Conservation (phyloP, 2,888 invertebrate genomes). For the Pristionchus maxplancki region DNA sequence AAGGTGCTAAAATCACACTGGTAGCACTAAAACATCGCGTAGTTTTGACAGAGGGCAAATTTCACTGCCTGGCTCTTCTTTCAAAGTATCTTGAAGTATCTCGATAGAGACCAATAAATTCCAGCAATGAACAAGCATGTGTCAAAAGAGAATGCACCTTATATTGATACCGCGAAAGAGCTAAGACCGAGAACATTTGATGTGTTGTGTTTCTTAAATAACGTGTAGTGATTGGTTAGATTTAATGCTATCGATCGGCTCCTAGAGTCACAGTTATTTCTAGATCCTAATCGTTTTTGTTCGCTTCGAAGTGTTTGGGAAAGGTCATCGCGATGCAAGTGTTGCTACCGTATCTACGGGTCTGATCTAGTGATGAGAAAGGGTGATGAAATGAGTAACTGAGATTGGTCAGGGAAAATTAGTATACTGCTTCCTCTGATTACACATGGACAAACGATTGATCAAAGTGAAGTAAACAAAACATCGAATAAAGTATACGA, state of each 20-base stretch:
- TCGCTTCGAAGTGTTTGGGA: not conserved
- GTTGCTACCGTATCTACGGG: not conserved
- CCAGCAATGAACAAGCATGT: not conserved
- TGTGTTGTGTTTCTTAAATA: not conserved
- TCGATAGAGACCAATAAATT: no score
- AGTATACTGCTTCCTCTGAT: not conserved
- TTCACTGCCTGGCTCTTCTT: no score
- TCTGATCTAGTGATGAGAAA: not conserved
- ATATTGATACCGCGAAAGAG: not conserved
- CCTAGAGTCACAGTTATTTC: constrained; percentile 19
- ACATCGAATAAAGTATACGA: not conserved
- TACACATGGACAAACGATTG: not conserved
- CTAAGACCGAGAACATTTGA: not conserved
- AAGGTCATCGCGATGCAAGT: not conserved
- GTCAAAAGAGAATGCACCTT: not conserved
- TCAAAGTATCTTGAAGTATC: no score
- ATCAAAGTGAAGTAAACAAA: not conserved
- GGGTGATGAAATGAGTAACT: not conserved
- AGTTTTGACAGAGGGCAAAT: no score
- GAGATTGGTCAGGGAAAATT: not conserved
- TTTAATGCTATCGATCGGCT: no score
- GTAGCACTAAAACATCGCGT: no score
- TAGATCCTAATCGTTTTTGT: not conserved
- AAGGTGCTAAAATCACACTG: no score
- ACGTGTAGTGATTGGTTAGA: not conserved